These are phyloP conservation scores for Ganaspis brasiliensis DNA, from an alignment of 2,888 invertebrate genomes.

Conservation along the genomic window DNA sequence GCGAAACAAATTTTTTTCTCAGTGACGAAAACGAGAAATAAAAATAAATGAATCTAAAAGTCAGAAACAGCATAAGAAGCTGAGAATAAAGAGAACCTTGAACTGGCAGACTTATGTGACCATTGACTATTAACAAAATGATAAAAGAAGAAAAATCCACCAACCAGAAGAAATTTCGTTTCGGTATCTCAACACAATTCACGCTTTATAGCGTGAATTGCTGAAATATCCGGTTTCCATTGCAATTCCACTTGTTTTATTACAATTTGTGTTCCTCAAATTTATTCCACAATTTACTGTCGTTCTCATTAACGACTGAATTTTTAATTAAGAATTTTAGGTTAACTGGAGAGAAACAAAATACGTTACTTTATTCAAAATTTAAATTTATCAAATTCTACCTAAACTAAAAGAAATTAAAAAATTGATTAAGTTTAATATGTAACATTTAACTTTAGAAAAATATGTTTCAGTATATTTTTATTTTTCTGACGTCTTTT, in stretches of 20 bases:
- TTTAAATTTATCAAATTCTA: too few relatives aligned
- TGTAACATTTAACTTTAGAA: neutral
- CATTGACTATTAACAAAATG: conserved; percentile 63
- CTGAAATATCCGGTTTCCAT: conserved; percentile 25
- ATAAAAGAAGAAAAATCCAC: conserved; percentile 13
- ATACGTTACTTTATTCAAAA: too few relatives aligned
- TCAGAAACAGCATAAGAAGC: conserved; percentile 34
- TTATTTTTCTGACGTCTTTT: neutral
- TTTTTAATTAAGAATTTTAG: conserved; percentile 1
- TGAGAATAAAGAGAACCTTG: conserved; percentile 63
- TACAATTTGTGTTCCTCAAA: conserved; percentile 5
- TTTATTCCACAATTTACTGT: neutral
- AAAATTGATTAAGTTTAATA: neutral
- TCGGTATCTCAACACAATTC: conserved; percentile 18
- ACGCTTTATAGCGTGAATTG: conserved; percentile 27
- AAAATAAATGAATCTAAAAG: neutral
- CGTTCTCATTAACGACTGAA: neutral
- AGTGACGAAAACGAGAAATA: neutral
- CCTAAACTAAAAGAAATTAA: too few relatives aligned
- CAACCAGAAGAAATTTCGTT: conserved; percentile 28
- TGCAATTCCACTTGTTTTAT: conserved; percentile 10
- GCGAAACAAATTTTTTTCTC: too few relatives aligned
- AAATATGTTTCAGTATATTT: neutral
- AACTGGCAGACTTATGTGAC: conserved; percentile 66
- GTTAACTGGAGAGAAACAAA: too few relatives aligned